A percentile compares a stretch with the other conserved stretches of the same genome.
phyloP scores from a whole-genome alignment of 1,140 invertebrate genomes.

The silkworm (Bombyx mori) region ASM3026992v2 NC_085112.1:5119001-5119500 shows the following conservation, averaged over 20 bases:
- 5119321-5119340: neutral
- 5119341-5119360: constrained; percentile 1
- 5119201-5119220: too few species aligned
- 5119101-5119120: constrained; percentile 10
- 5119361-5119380: constrained; percentile 61
- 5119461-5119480: constrained; percentile 67
- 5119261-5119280: too few species aligned
- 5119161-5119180: too few species aligned
- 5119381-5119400: constrained; percentile 42
- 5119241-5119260: too few species aligned
- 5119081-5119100: constrained; percentile 32
- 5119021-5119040: constrained; percentile 71
- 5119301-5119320: too few species aligned
- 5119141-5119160: too few species aligned
- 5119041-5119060: constrained; percentile 66
- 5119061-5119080: constrained; percentile 53
- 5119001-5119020: constrained; percentile 53
- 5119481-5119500: constrained; percentile 36
- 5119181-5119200: too few species aligned
- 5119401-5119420: constrained; percentile 50
- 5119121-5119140: constrained; percentile 2
- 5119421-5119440: constrained; percentile 47
- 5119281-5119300: too few species aligned
- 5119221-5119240: too few species aligned
- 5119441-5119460: constrained; percentile 59